Evolutionary conservation across 2,113 vertebrate genomes (phyloP), one percentile per base, ranked within the genome.

Genomic region (Gila orcuttii): DNA sequence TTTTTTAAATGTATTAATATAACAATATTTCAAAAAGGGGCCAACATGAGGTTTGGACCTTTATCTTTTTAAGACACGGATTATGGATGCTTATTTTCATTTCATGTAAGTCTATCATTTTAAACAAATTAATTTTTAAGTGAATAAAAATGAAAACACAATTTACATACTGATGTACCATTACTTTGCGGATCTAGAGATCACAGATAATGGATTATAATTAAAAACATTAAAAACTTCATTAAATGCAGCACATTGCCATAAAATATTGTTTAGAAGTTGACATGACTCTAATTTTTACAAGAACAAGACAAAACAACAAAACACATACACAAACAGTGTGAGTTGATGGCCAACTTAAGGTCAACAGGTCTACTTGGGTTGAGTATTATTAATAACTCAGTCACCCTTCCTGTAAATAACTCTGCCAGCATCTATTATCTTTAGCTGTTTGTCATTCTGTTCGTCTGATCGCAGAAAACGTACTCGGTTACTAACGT

Each of bases 401-500:
- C 62, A 21, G 39, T 69, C 62, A 33, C 60, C 62, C 62, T 52
- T 52, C 19, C 28, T 69, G 85, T 55, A 89, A 85, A 89, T 78
- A 80, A 82, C 73, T 71, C 85, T 85, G 85, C 78, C 85, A 85
- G 82, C 83, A 85, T 86, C 71, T 84, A 89, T 87, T 89, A 87
- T 73, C 83, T 87, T 89, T 57, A 85, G 52, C 85, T 69, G 39
- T 73, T 85, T 89, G 82, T 81, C 81, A 86, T 89, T 89, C 88
- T 39, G 81, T 55, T 79, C 50, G 79, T 82, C 42, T 82, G 82
- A 89, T 83, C 80, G 36, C 45, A 82, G 83, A 82, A 83, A 87
- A 81, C 81, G n/a, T n/a, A n/a, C n/a, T n/a, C n/a, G n/a, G n/a
- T n/a, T n/a, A n/a, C n/a, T n/a, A n/a, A n/a, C n/a, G n/a, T n/a